Conservation (phyloP, 2,888 invertebrate species). For the Tinea trinotella region DNA sequence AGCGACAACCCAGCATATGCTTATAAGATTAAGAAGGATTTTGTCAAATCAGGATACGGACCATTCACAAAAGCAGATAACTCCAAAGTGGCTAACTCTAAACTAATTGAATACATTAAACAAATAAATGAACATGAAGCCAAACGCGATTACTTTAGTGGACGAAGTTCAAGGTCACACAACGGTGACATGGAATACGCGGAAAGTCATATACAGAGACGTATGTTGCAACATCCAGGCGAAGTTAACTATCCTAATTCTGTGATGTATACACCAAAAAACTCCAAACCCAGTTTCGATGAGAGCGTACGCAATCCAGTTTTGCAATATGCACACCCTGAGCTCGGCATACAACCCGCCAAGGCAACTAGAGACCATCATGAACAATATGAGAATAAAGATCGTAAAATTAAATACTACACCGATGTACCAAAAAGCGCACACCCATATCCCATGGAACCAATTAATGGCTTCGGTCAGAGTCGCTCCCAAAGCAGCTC, state of each 20-base stretch:
- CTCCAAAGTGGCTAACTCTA: conserved; percentile 69
- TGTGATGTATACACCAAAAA: conserved; percentile 74
- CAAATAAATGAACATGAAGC: conserved; percentile 77
- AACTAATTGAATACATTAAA: conserved; percentile 77
- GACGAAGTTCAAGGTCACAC: conserved; percentile 62
- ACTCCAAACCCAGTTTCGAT: conserved; percentile 75
- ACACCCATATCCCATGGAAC: conserved; percentile 71
- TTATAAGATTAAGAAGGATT: conserved; percentile 59
- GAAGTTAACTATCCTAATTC: conserved; percentile 77
- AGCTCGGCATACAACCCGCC: conserved; percentile 83
- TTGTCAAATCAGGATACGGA: conserved; percentile 65
- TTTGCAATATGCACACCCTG: conserved; percentile 85
- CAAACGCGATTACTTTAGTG: conserved; percentile 73
- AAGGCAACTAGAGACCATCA: conserved; percentile 66
- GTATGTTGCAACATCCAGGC: conserved; percentile 80
- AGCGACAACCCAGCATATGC: conserved; percentile 47
- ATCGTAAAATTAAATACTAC: conserved; percentile 63
- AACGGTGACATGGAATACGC: conserved; percentile 57
- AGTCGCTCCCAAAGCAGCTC: conserved; percentile 57
- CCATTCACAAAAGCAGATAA: conserved; percentile 77
- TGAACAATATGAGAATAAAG: conserved; percentile 43
- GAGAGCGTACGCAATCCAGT: conserved; percentile 82
- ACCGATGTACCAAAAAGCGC: conserved; percentile 69
- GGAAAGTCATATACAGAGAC: conserved; percentile 76
- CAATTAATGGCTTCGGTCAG: conserved; percentile 53